A percentile compares a stretch with the other conserved stretches of the same genome.
phyloP scores from a whole-genome alignment of 2,888 invertebrate genomes.

The Coelogynopora nodosa region DNA sequence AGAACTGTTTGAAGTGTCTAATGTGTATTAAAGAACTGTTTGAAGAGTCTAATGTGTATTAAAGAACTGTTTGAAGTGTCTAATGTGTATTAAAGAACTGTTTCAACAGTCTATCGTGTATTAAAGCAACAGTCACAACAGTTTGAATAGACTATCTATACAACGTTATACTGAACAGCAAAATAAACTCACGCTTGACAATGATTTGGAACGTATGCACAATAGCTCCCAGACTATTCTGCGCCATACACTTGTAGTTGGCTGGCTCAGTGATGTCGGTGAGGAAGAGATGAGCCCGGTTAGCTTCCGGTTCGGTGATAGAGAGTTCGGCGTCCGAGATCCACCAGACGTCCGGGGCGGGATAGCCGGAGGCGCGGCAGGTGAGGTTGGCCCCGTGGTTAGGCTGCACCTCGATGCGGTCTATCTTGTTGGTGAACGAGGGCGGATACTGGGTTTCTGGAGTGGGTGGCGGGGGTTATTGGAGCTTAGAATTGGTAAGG shows the following conservation, averaged over 20 bases:
- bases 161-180: no score
- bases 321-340: not conserved
- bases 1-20: no score
- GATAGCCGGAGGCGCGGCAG: slow-evolving; percentile 34
- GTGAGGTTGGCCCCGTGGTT: slow-evolving; percentile 39
- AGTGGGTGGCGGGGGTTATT: not conserved
- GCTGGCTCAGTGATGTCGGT: slow-evolving; percentile 39
- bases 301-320: not conserved
- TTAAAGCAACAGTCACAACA: no score
- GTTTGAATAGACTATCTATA: no score
- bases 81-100: no score
- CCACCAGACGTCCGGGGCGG: slow-evolving; percentile 30
- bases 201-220: slow-evolving; percentile 19
- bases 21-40: no score
- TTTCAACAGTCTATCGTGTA: no score
- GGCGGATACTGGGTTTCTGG: slow-evolving; percentile 30
- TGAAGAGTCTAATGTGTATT: no score
- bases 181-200: slow-evolving; percentile 41
- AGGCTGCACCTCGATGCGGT: slow-evolving; percentile 29
- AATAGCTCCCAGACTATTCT: not conserved
- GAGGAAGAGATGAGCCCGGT: not conserved
- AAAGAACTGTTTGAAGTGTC: no score
- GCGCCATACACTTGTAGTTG: slow-evolving; percentile 15
- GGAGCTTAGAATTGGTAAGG: no score
- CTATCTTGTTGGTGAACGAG: not conserved